Conservation (phyloP, 2,888 invertebrate genomes). For the Smittia sp. region DNA sequence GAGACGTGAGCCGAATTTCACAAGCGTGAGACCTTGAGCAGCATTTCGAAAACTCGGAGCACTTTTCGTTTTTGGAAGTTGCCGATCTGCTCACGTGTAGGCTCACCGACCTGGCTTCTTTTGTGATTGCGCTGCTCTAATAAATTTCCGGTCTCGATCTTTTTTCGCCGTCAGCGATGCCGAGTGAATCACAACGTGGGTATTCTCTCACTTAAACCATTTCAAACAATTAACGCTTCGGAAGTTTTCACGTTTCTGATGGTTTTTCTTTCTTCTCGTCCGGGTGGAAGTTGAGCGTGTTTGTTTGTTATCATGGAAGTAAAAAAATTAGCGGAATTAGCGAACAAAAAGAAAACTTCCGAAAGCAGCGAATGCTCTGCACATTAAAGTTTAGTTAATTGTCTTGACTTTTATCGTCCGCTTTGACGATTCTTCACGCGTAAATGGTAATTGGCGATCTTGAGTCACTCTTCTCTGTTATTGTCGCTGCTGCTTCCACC, state of each 20-base stretch:
- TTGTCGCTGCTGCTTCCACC: not conserved
- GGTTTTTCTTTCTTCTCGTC: not conserved
- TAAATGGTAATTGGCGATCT: not conserved
- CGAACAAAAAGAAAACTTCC: conserved; percentile 10
- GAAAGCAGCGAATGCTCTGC: not conserved
- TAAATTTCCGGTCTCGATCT: conserved; percentile 28
- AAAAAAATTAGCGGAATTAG: not conserved
- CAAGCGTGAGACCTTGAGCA: not conserved
- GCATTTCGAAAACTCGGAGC: not conserved
- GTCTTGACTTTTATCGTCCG: not conserved
- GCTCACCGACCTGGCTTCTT: conserved; percentile 13
- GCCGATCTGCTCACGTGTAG: conserved; percentile 20
- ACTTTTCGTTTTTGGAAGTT: conserved; percentile 3
- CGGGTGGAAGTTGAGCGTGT: not conserved
- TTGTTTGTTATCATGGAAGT: not conserved
- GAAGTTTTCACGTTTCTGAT: not conserved
- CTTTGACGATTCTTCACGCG: not conserved
- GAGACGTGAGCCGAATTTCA: no score
- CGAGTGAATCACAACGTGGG: not conserved
- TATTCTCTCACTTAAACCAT: not conserved
- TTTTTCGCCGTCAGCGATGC: not conserved
- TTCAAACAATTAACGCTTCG: not conserved
- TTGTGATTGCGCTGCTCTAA: conserved; percentile 26
- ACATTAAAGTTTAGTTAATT: not conserved
- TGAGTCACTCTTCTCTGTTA: not conserved